Conservation (phyloP, 2,888 invertebrate genomes). For the Xestia rhomboidea region DNA sequence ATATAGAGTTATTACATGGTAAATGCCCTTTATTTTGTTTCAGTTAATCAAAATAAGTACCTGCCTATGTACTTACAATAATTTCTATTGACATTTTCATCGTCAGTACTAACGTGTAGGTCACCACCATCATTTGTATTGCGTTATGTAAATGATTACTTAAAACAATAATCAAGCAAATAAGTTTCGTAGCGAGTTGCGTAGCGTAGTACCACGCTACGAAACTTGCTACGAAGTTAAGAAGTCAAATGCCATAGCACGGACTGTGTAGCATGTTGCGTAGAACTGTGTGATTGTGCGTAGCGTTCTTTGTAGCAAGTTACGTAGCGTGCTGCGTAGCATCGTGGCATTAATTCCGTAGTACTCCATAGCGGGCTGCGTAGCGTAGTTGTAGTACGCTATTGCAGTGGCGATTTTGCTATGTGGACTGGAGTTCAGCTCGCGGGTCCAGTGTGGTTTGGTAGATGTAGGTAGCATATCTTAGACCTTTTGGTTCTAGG, state of each 20-base stretch:
- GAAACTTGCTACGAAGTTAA: too few relatives aligned
- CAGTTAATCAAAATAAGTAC: conserved; percentile 40
- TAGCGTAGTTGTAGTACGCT: background rate
- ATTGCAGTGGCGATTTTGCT: background rate
- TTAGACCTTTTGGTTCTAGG: background rate
- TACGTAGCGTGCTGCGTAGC: background rate
- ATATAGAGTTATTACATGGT: conserved; percentile 61
- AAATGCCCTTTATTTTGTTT: conserved; percentile 34
- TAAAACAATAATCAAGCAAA: background rate
- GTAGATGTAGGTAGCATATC: background rate
- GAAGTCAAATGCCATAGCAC: background rate
- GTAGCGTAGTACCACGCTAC: background rate
- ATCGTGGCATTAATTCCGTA: background rate
- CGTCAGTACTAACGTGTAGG: background rate
- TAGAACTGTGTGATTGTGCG: background rate
- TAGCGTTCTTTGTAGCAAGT: background rate
- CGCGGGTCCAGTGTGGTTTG: background rate
- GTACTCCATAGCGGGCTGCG: background rate
- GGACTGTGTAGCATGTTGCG: background rate
- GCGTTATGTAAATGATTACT: background rate
- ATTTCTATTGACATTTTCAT: conserved; percentile 12
- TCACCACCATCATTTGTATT: background rate
- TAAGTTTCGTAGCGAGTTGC: background rate
- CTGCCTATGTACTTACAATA: background rate
- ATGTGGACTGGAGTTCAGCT: background rate